Evolutionary conservation across 2,888 invertebrate species (phyloP), one percentile per base, ranked within the genome.

Genomic region (Drosophila pullipes): DNA sequence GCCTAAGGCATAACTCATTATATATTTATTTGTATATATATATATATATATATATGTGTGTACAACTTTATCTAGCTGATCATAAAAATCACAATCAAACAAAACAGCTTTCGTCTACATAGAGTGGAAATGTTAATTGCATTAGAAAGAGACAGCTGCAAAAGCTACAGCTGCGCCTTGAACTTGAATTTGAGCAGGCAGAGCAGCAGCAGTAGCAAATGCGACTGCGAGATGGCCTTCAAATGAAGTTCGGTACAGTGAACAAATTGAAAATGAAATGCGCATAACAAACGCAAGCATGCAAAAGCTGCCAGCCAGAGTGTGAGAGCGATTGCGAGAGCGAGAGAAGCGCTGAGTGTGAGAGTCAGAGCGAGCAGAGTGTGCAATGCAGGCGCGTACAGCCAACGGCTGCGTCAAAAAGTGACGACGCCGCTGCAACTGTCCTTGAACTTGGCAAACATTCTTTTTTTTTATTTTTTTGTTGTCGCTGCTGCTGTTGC

Each of bases 401-500:
- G 83, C 83, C 89, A 76, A 69, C 83, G 63, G 69, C 67, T 57
- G 83, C 89, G 84, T 90, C 90, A 78, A 90, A 81, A 83, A 74
- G 69, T 71, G 79, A 70, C 88, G 78, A 58, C 58, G 81, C 63
- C 52, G 74, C 63, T 85, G 85, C 85, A 72, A 81, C 86, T 91
- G 90, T 91, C 88, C 88, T 88, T 91, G 91, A 88, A 88, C 90
- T 88, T 90, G 89, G 71, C 66, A 82, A 83, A 89, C 41, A 69
- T 58, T 71, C 67, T 60, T 69, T 37, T 61, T 22, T 49, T 50
- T 33, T 61, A 6, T 44, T 41, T 53, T 61, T n/a, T 67, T 62
- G 61, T 39, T 28, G 13, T 35, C 35, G 35, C 55, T 72, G 25
- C 41, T 69, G 52, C 60, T 81, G n/a, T 30, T 57, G 31, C 35